Evolutionary conservation across 2,797 vertebrate genomes (phyloP), one percentile per base, ranked within the genome.

Genomic region (Anguilla obscura): DNA sequence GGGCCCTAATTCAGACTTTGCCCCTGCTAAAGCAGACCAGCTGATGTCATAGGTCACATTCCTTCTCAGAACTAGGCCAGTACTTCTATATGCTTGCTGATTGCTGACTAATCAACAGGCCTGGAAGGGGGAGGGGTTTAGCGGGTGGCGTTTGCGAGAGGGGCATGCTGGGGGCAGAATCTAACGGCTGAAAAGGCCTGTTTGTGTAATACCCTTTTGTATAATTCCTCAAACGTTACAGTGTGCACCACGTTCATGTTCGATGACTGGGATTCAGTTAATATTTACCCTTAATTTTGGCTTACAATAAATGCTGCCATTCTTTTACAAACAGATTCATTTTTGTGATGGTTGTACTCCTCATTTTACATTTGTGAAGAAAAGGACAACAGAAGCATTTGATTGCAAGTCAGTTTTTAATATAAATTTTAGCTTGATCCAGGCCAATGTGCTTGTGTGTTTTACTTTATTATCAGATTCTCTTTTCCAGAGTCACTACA

Each of bases 11-110:
- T 91, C 91, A 95, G 94, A 95, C 94, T 95, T 95, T 94, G 93
- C 92, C 94, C 94, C 94, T 93, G 93, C 93, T 93, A 93, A 93
- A 88, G 92, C 93, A 93, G 93, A 90, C 90, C 69, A 88, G 91
- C 94, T 94, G 95, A 96, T 96, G 96, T 96, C 96, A 96, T 95
- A 95, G 96, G 95, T 96, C 93, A 91, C 95, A 96, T 96, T 96
- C 95, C 94, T 94, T 90, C 86, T 90, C 89, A 94, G 94, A 96
- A 96, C 92, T 95, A 94, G 95, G 94, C 93, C 94, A 94, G 92
- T 89, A 92, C 93, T 56, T 90, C 90, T 93, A 92, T 94, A 92
- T 90, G 95, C 94, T 94, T 95, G 93, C 93, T 93, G 94, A 94
- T 93, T 95, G 95, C 95, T 96, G 95, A 96, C 93, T 96, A 95